Percentiles rank a stretch among this genome's conserved stretches.
phyloP scores from a whole-genome alignment of 2,113 vertebrate species.

The Lampris incognitus region DNA sequence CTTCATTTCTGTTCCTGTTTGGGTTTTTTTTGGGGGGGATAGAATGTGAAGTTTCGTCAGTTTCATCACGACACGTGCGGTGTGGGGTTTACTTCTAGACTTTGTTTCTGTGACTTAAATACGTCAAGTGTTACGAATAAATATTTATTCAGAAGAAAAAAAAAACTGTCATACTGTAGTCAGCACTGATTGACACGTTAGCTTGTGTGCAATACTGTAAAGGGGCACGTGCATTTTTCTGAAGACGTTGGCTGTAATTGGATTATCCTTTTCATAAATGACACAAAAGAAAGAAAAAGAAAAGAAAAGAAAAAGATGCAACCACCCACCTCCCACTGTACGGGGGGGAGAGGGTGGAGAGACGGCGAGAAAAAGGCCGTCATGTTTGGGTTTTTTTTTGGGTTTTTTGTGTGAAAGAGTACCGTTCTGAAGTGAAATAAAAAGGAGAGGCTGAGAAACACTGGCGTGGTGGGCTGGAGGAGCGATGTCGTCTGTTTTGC shows the following conservation, averaged over 20 bases:
- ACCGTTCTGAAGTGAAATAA: slow-evolving; percentile 4
- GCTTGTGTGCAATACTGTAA: background rate
- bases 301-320: background rate
- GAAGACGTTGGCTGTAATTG: background rate
- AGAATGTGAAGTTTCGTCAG: slow-evolving; percentile 81
- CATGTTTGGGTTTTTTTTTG: background rate
- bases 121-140: slow-evolving; percentile 81
- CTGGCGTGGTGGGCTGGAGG: background rate
- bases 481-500: slow-evolving; percentile 1
- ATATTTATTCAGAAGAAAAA: slow-evolving; percentile 72
- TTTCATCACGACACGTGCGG: slow-evolving; percentile 84
- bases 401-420: background rate
- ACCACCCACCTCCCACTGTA: background rate
- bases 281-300: background rate
- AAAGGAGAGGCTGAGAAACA: slow-evolving; percentile 8
- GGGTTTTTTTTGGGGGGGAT: slow-evolving; percentile 58
- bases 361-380: background rate
- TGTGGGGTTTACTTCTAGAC: slow-evolving; percentile 85
- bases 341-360: background rate
- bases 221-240: background rate
- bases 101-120: slow-evolving; percentile 81
- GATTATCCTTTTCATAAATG: background rate
- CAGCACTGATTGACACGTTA: background rate
- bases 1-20: slow-evolving; percentile 79
- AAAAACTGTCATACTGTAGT: slow-evolving; percentile 27